Percentiles rank a stretch among this genome's conserved stretches.
Evolutionary conservation across 2,113 vertebrate genomes (phyloP).

Genomic region (Paralichthys olivaceus): DNA sequence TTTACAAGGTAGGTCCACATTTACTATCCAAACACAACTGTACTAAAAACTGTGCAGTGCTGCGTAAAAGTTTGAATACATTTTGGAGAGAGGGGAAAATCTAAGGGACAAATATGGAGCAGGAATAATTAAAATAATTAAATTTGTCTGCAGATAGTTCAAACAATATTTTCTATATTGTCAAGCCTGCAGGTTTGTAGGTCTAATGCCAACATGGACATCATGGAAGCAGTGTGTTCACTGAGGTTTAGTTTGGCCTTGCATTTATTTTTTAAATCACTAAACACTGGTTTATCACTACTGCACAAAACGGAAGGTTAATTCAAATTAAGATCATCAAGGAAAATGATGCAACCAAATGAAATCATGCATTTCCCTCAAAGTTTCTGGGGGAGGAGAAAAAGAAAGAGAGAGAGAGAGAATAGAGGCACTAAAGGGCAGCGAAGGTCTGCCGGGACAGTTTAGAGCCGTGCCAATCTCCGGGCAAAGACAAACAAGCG

Average conservation of each 20-base stretch:
- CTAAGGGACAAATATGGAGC: neutral
- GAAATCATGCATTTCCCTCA: neutral
- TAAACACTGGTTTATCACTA: neutral
- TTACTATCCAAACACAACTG: too few species aligned
- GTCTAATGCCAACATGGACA: slow-evolving; percentile 6
- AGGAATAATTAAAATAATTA: neutral
- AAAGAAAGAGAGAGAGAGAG: neutral
- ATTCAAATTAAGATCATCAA: neutral
- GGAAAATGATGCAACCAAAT: slow-evolving; percentile 17
- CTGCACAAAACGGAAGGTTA: neutral
- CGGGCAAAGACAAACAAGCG: slow-evolving; percentile 64
- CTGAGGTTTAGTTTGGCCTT: neutral
- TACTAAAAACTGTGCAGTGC: neutral
- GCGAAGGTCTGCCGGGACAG: slow-evolving; percentile 51
- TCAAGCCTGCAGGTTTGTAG: neutral
- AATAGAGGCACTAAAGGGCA: neutral
- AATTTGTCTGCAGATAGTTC: neutral
- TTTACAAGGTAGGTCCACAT: slow-evolving; percentile 88
- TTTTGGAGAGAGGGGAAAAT: neutral
- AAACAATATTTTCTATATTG: neutral
- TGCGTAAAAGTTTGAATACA: neutral
- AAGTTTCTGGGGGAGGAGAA: neutral
- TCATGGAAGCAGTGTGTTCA: slow-evolving; percentile 13
- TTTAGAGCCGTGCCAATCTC: slow-evolving; percentile 72
- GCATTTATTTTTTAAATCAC: slow-evolving; percentile 2